These are phyloP conservation scores for Cotesia typhae DNA, from an alignment of 1,140 invertebrate genomes.

Conservation along the genomic window DNA sequence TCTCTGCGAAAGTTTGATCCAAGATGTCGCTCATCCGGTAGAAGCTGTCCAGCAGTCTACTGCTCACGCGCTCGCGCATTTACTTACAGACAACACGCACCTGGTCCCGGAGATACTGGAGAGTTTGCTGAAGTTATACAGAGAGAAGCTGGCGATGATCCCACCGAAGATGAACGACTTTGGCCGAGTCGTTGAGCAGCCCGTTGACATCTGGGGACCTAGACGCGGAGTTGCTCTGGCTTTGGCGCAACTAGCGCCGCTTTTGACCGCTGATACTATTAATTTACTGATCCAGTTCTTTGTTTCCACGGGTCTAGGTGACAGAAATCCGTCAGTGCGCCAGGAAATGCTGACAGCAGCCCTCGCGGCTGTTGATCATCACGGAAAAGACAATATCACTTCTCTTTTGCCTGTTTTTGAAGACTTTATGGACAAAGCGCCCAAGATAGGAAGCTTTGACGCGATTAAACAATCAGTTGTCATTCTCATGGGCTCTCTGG, in stretches of 20 bases:
- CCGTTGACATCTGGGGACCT: slow-evolving; percentile 88
- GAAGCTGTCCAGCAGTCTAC: slow-evolving; percentile 82
- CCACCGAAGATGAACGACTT: slow-evolving; percentile 90
- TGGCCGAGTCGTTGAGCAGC: slow-evolving; percentile 85
- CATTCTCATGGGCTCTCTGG: slow-evolving; percentile 95
- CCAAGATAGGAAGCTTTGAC: slow-evolving; percentile 90
- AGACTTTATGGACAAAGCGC: slow-evolving; percentile 88
- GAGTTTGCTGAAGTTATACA: slow-evolving; percentile 78
- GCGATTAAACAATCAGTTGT: slow-evolving; percentile 94
- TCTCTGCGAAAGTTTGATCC: slow-evolving; percentile 73
- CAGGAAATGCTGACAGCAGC: slow-evolving; percentile 93
- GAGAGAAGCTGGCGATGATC: slow-evolving; percentile 80
- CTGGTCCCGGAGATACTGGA: slow-evolving; percentile 70
- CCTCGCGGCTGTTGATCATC: slow-evolving; percentile 87
- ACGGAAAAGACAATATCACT: slow-evolving; percentile 80
- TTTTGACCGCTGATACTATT: slow-evolving; percentile 75
- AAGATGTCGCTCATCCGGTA: slow-evolving; percentile 82
- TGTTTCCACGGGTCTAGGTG: slow-evolving; percentile 86
- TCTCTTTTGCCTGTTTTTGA: slow-evolving; percentile 88
- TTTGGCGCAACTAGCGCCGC: slow-evolving; percentile 76
- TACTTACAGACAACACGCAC: slow-evolving; percentile 70
- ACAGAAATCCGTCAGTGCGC: slow-evolving; percentile 84
- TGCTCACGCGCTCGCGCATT: slow-evolving; percentile 76
- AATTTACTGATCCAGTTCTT: slow-evolving; percentile 81
- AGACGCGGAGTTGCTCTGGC: slow-evolving; percentile 88